Base-by-base conservation (phyloP, 2,113 vertebrate genomes). In the Athene cunicularia region DNA sequence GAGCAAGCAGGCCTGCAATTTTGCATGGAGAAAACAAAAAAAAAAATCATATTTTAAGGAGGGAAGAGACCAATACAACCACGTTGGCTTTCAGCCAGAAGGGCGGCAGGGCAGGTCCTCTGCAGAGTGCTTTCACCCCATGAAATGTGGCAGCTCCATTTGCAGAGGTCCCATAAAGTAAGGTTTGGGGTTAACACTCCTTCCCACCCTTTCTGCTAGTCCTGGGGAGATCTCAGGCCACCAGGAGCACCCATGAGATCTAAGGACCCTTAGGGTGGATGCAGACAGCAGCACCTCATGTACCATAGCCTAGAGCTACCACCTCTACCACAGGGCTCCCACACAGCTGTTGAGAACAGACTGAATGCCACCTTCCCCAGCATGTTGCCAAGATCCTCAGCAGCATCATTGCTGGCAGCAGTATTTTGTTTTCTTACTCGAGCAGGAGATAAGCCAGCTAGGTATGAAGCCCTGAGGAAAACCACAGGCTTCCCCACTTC, bases 381-480 rank as follows among this genome's bases (percentile, higher is more conserved):
- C 24, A 81, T 43, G 47, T 76, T 95, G 82, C 80, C 91, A 95
- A 91, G 64, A 95, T 89, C 70, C n/a, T 93, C 5, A 0, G 63
- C 82, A 91, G 62, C 88, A 95, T 32, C 47, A 2, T 13, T 80
- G 50, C 88, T 94, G 93, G 86, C 93, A 97, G 92, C n/a, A 49
- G 53, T 41, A 52, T 80, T 94, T 92, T 90, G 39, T 45, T 93
- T 93, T 70, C 66, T 88, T 58, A 41, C 43, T 73, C 0, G 1
- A n/a, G 80, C 82, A 95, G 76, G 88, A 96, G 79, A 92, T 82
- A 91, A 93, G 59, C 17, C 72, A 90, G 74, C n/a, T 30, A 82
- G 74, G 55, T 90, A 37, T 62, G 79, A 93, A 94, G 49, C 62
- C 66, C 28, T 76, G 74, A 88, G 74, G 90, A 96, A 96, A 96